Evolutionary conservation across 2,113 vertebrate species (phyloP).

Genomic region (Eulemur macaco): DNA sequence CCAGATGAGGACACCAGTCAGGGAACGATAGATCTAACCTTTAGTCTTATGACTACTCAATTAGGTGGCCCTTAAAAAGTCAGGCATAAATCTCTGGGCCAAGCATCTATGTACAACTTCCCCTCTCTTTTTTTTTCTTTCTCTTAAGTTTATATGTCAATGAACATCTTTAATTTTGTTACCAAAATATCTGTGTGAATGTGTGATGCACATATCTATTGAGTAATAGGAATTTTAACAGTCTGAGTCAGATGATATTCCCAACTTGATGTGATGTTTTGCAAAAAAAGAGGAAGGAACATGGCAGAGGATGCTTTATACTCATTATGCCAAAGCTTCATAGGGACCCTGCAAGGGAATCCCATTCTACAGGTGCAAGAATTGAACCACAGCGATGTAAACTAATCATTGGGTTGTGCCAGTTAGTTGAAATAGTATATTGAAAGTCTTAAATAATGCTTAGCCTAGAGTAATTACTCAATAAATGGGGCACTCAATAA

Average conservation of each 20-base stretch:
- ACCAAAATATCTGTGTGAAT: neutral
- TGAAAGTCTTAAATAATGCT: neutral
- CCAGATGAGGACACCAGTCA: neutral
- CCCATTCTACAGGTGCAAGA: neutral
- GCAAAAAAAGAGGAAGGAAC: neutral
- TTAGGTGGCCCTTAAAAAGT: neutral
- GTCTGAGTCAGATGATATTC: neutral
- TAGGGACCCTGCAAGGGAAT: too few relatives aligned
- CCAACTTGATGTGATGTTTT: neutral
- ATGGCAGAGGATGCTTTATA: neutral
- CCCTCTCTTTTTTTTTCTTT: rapidly evolving
- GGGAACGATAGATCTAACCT: neutral
- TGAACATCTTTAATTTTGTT: neutral
- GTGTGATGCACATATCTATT: neutral
- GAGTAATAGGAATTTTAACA: neutral
- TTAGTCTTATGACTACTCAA: neutral
- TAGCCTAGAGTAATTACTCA: too few relatives aligned
- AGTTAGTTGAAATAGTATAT: neutral
- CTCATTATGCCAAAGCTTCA: neutral
- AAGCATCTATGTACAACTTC: neutral
- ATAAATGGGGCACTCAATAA: neutral
- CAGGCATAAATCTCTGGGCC: neutral
- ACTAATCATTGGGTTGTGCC: neutral
- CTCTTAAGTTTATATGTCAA: neutral
- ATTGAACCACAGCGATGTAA: neutral